Evolutionary conservation across 2,797 vertebrate genomes (phyloP).

Genomic region (Uromys caudimaculatus): DNA sequence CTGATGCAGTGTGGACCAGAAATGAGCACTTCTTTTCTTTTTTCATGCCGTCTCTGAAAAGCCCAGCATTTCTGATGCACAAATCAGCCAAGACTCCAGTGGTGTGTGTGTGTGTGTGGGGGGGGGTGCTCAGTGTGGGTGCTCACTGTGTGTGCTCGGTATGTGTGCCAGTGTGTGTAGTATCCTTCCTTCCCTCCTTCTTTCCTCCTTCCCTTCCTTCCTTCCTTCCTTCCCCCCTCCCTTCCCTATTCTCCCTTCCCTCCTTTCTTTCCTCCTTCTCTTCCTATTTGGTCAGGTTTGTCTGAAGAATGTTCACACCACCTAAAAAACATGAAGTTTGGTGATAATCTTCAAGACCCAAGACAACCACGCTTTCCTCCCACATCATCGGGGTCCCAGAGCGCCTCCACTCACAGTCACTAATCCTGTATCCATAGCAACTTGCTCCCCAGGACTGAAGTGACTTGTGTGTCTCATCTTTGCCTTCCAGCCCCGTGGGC

Average conservation of each 20-base stretch:
- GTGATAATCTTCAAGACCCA: background rate
- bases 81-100: background rate
- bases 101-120: background rate
- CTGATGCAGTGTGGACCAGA: background rate
- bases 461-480: background rate
- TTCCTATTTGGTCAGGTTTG: background rate
- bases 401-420: background rate
- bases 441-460: background rate
- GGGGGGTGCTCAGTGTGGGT: background rate
- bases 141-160: background rate
- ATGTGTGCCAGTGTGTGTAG: background rate
- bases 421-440: background rate
- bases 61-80: background rate
- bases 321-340: background rate
- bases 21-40: slow-evolving; percentile 11
- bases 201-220: background rate
- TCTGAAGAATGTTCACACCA: background rate
- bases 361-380: background rate
- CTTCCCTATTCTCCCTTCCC: rapidly evolving
- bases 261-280: background rate
- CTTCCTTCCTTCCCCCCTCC: background rate
- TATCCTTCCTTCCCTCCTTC: too few relatives aligned
- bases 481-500: background rate
- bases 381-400: background rate
- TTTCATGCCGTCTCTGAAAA: background rate